A percentile compares a stretch with the other conserved stretches of the same genome.
phyloP scores from a whole-genome alignment of 2,888 invertebrate genomes.

The Dilophus febrilis region DNA sequence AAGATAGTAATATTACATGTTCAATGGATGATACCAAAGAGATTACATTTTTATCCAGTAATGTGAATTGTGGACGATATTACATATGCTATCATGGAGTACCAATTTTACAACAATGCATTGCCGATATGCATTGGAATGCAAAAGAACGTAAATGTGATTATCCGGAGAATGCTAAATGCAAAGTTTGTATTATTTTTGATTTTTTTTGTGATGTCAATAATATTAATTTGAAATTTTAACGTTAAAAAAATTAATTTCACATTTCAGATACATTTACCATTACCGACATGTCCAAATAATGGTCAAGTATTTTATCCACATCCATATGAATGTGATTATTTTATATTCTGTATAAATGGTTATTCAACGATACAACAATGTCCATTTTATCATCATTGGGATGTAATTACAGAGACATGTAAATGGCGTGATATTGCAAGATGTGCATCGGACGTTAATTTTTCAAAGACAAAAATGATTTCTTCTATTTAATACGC shows the following conservation, averaged over 20 bases:
- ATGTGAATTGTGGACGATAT: constrained; percentile 20
- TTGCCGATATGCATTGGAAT: constrained; percentile 21
- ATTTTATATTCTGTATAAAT: constrained; percentile 21
- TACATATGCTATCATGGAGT: constrained; percentile 20
- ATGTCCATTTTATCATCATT: constrained; percentile 23
- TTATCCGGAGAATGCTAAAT: constrained; percentile 19
- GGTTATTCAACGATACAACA: constrained; percentile 23
- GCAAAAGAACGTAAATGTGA: constrained; percentile 18
- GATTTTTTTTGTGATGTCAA: no score
- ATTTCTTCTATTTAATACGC: no score
- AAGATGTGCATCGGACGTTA: neutral
- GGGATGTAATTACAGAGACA: constrained; percentile 19
- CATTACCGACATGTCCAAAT: constrained; percentile 15
- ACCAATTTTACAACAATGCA: constrained; percentile 19
- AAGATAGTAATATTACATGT: constrained; percentile 11
- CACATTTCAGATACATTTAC: neutral
- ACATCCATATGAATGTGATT: constrained; percentile 23
- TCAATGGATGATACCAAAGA: constrained; percentile 16
- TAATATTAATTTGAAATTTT: no score
- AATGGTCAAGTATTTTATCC: constrained; percentile 19
- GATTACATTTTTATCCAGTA: constrained; percentile 17
- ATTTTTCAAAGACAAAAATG: no score
- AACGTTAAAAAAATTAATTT: neutral
- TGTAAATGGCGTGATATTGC: constrained; percentile 11
- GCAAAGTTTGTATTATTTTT: constrained; percentile 19